A percentile compares a stretch with the other conserved stretches of the same genome.
Evolutionary conservation across 2,113 vertebrate genomes (phyloP).

Genomic region (Girardinichthys multiradiatus): DNA sequence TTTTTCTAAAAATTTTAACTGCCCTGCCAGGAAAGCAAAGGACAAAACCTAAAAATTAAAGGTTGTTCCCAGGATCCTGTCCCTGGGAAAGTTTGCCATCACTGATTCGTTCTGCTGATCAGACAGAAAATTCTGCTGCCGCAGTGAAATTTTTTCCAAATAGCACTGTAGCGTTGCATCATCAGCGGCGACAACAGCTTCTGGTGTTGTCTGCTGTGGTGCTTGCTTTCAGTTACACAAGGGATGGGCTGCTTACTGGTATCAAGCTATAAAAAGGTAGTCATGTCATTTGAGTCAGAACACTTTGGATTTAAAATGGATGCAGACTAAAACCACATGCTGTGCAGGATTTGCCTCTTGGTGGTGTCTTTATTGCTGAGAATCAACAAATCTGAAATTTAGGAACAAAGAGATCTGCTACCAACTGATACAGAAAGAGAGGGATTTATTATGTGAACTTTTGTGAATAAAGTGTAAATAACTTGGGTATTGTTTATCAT

Average conservation of each 20-base stretch:
- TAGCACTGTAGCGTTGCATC: not conserved
- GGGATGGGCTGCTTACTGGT: not conserved
- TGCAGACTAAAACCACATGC: not conserved
- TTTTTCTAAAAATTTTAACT: not conserved
- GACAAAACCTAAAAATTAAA: slow-evolving; percentile 14
- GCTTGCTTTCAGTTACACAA: not conserved
- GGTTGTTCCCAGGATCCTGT: slow-evolving; percentile 25
- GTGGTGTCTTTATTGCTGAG: too few relatives aligned
- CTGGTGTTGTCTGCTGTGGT: not conserved
- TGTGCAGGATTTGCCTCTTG: too few relatives aligned
- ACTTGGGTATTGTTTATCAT: too few relatives aligned
- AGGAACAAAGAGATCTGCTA: too few relatives aligned
- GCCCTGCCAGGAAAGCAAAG: slow-evolving; percentile 11
- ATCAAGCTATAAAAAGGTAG: not conserved
- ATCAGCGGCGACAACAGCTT: not conserved
- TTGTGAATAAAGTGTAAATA: too few relatives aligned
- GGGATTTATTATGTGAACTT: too few relatives aligned
- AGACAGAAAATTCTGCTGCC: slow-evolving; percentile 6
- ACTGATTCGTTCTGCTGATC: slow-evolving; percentile 17
- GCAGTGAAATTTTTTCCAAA: slow-evolving; percentile 14
- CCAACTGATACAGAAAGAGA: too few relatives aligned
- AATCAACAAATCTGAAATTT: too few relatives aligned
- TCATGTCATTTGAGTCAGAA: not conserved
- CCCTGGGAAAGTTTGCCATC: slow-evolving; percentile 6
- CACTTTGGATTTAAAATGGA: not conserved